Base-by-base conservation (phyloP, 2,113 vertebrate genomes). In the Protomyctophum bolini region DNA sequence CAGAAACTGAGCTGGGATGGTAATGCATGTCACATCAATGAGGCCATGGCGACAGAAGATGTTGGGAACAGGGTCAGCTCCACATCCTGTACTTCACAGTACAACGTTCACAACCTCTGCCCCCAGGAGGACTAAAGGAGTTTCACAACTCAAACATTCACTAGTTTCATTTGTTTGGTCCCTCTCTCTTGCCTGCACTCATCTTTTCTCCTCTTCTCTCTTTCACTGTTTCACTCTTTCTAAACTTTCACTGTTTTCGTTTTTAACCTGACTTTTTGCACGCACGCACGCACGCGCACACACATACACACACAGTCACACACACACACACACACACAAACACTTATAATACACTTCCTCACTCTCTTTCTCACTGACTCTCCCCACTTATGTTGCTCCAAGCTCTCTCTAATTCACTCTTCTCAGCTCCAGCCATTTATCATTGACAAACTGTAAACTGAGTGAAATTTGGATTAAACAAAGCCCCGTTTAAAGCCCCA, bases 11-110 rank as follows among this genome's bases (percentile, higher is more conserved):
- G 76, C 68, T 21, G 76, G 47, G 45, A 72, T 72, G 81, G 74
- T 83, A 89, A 92, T 80, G 77, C 79, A 46, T 79, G 92, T 93
- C 92, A 93, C 92, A 91, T 92, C 73, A 75, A 92, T 93, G 88
- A 90, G 71, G 76, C 80, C 83, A 56, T 6, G 65, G 41, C 58
- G 51, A 72, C 65, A 79, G 72, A 45, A 29, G 80, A 80, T 83
- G 79, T 77, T 82, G 76, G 70, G 75, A 86, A 86, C 28, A 68
- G 75, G 85, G 81, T 89, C 90, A 76, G 57, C 70, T 64, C 73
- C 58, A 56, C 68, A 63, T 79, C 65, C 71, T 15, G 70, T 68
- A 75, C 65, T 41, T 77, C 59, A 41, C 59, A n/a, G n/a, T n/a
- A 45, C 45, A 14, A 29, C 79, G 56, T 80, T 12, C 70, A 60